Evolutionary conservation across 2,888 invertebrate genomes (phyloP), one percentile per base, ranked within the genome.

Genomic region (Sarcophaga subvicina): DNA sequence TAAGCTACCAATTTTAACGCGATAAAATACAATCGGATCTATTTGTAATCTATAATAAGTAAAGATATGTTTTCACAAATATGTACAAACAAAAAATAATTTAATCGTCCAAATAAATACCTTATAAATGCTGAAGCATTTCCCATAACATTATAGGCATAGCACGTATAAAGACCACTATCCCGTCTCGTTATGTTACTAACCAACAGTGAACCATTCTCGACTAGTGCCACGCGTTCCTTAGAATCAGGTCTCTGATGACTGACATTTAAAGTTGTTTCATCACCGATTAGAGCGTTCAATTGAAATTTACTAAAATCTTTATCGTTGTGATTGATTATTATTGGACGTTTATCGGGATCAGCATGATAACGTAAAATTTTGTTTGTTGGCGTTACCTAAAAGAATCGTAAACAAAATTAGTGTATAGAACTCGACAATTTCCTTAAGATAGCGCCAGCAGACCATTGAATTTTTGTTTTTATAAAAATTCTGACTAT

Each of bases 101-200:
- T 54, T 49, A 37, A 10, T 3, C 20, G 17, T 20, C 11, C 14
- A 37, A 47, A n/a, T 62, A 37, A 80, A 83, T 86, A 93, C 93
- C 93, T 91, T 59, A 98, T 96, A 90, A 96, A 95, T 69, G 95
- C 95, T 2, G 98, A 96, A 49, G 95, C 94, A 92, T 98, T 98
- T 78, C 96, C 97, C 88, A 97, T 95, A 20, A 97, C 96, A 94
- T 98, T 98, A 90, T 96, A 95, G 64, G 97, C 98, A 91, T 96
- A 96, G 92, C 98, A 99, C 86, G 96, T 95, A 94, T 98, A 99
- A 47, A 95, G 94, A 77, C 98, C 98, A 90, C 97, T 96, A 94
- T 98, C 98, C 91, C 96, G 95, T 89, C 97, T 95, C 63, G 96
- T 95, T 83, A 97, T 95, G 89, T 95, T 95, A 82, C 94, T 94